Evolutionary conservation across 2,797 vertebrate genomes (phyloP).

Genomic region (Falco peregrinus): DNA sequence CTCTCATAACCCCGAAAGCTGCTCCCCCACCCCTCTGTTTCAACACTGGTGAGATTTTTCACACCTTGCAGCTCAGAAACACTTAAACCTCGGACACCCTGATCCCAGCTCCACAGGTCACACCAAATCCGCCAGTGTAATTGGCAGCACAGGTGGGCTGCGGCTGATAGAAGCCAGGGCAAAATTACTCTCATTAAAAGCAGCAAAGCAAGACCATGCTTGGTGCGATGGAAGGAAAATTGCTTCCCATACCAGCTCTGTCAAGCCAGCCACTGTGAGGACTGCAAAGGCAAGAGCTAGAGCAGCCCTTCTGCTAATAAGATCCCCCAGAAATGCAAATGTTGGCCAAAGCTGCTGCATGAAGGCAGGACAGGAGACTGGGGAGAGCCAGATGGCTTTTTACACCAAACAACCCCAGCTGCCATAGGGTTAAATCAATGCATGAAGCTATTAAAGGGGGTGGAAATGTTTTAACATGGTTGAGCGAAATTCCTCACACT

Average conservation of each 20-base stretch:
- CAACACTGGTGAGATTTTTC: conserved; percentile 51
- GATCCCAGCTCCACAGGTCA: conserved; percentile 18
- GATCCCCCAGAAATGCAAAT: not conserved
- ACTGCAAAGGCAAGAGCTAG: not conserved
- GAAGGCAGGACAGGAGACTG: not conserved
- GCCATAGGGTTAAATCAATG: conserved; percentile 34
- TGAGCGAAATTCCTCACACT: conserved; percentile 60
- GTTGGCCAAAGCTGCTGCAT: not conserved
- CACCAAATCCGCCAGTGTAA: conserved; percentile 27
- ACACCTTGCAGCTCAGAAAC: conserved; percentile 54
- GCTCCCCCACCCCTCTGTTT: not conserved
- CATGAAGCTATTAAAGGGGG: conserved; percentile 17
- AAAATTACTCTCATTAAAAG: conserved; percentile 60
- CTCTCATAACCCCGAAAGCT: conserved; percentile 7
- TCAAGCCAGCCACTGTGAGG: not conserved
- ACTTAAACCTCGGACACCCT: conserved; percentile 27
- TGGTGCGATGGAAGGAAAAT: not conserved
- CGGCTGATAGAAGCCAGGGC: conserved; percentile 42
- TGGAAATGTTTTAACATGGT: conserved; percentile 47
- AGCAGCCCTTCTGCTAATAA: not conserved
- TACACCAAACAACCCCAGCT: not conserved
- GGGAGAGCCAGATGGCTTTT: not conserved
- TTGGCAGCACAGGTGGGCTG: conserved; percentile 67
- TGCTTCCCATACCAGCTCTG: not conserved
- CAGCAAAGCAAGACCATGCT: not conserved